Conservation (phyloP, 1,140 invertebrate genomes). For the Ostrea edulis region DNA sequence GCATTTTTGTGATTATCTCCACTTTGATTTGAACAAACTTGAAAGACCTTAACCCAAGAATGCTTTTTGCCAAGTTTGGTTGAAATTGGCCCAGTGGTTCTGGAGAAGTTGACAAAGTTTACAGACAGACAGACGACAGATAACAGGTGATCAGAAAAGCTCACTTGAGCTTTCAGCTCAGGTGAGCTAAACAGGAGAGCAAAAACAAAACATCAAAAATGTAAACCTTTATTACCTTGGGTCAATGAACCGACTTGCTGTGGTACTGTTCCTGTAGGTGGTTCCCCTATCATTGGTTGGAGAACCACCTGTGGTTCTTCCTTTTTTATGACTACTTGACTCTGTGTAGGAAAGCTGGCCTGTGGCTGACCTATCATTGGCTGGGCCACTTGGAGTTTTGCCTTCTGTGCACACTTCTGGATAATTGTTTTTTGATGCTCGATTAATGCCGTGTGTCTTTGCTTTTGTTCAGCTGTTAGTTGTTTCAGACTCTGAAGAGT, state of each 20-base stretch:
- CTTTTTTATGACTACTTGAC: background rate
- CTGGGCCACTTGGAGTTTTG: background rate
- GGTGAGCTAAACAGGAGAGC: too few relatives aligned
- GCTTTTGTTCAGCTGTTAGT: conserved; percentile 59
- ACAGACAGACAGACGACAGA: too few relatives aligned
- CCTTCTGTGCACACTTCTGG: background rate
- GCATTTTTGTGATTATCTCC: too few relatives aligned
- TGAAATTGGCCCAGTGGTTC: too few relatives aligned
- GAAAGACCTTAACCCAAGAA: too few relatives aligned
- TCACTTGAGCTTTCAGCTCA: too few relatives aligned
- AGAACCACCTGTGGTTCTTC: conserved; percentile 47
- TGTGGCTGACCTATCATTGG: background rate
- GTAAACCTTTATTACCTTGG: background rate
- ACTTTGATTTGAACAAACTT: too few relatives aligned
- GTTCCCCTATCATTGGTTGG: conserved; percentile 10
- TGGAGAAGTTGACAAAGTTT: too few relatives aligned
- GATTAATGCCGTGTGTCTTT: conserved; percentile 52
- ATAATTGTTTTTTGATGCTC: conserved; percentile 58
- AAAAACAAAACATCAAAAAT: too few relatives aligned
- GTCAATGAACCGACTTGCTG: conserved; percentile 34
- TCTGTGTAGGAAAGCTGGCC: background rate
- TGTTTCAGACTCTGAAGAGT: conserved; percentile 57
- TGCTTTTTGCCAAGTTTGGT: too few relatives aligned
- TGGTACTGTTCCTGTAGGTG: background rate
- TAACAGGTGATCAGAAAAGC: too few relatives aligned